Conservation (phyloP, 2,888 invertebrate genomes). For the Crematogaster levior region DNA sequence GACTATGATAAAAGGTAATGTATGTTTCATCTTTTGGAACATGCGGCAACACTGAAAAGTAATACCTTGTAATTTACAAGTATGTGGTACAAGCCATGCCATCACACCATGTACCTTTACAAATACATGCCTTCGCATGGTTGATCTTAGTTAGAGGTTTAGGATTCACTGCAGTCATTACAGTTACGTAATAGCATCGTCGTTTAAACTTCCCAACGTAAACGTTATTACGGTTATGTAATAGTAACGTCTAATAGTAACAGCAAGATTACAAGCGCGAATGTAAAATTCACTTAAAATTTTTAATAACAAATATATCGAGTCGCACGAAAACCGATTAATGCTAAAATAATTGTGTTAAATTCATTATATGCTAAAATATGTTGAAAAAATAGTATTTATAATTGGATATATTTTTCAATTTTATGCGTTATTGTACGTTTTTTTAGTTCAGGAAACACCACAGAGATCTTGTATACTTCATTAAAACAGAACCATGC, state of each 20-base stretch:
- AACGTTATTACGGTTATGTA: neutral
- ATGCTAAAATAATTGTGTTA: neutral
- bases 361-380: neutral
- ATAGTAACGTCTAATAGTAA: neutral
- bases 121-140: neutral
- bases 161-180: slow-evolving; percentile 8
- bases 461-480: neutral
- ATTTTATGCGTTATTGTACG: neutral
- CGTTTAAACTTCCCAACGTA: neutral
- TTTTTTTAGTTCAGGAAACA: neutral
- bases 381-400: neutral
- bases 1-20: neutral
- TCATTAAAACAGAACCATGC: neutral
- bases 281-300: neutral
- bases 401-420: neutral
- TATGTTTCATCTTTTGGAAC: neutral
- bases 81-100: neutral
- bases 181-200: neutral
- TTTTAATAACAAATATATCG: neutral
- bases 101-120: slow-evolving; percentile 1
- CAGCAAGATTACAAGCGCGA: neutral
- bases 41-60: neutral
- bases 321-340: neutral
- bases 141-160: slow-evolving; percentile 12
- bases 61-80: slow-evolving; percentile 25